Evolutionary conservation across 2,797 vertebrate species (phyloP).

Genomic region (Microctenopoma lineatum): DNA sequence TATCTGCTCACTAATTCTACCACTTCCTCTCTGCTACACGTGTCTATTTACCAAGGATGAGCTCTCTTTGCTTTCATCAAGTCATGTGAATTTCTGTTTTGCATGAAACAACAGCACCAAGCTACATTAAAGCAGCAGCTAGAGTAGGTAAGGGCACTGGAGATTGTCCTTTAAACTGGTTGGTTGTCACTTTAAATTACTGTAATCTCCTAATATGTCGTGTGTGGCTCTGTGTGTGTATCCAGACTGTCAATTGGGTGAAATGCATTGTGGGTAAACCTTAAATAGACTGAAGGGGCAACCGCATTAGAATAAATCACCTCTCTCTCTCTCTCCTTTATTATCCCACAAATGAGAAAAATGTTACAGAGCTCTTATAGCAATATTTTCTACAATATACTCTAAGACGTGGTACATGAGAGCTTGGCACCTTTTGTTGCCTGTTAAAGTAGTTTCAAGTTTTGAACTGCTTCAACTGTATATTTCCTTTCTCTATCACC

Average conservation of each 20-base stretch:
- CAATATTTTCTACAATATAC: background rate
- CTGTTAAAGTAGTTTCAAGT: conserved; percentile 5
- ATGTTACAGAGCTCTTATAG: no score
- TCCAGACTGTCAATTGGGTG: conserved; percentile 52
- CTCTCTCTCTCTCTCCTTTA: background rate
- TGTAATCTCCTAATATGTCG: conserved; percentile 82
- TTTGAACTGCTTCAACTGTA: background rate
- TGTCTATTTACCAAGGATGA: background rate
- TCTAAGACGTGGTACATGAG: background rate
- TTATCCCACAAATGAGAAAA: no score
- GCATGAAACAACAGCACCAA: background rate
- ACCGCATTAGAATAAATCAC: conserved; percentile 49
- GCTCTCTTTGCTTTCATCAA: background rate
- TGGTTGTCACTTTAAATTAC: conserved; percentile 64
- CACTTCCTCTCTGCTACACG: conserved; percentile 6
- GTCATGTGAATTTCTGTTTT: background rate
- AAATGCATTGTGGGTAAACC: conserved; percentile 68
- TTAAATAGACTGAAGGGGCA: conserved; percentile 56
- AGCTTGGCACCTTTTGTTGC: background rate
- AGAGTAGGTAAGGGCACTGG: conserved; percentile 30
- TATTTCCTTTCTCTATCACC: background rate
- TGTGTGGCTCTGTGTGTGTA: conserved; percentile 30
- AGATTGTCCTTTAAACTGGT: conserved; percentile 69
- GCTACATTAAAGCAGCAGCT: background rate
- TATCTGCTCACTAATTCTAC: conserved; percentile 5